Evolutionary conservation across 2,113 vertebrate genomes (phyloP).

Genomic region (Rhynchopsitta pachyrhyncha): DNA sequence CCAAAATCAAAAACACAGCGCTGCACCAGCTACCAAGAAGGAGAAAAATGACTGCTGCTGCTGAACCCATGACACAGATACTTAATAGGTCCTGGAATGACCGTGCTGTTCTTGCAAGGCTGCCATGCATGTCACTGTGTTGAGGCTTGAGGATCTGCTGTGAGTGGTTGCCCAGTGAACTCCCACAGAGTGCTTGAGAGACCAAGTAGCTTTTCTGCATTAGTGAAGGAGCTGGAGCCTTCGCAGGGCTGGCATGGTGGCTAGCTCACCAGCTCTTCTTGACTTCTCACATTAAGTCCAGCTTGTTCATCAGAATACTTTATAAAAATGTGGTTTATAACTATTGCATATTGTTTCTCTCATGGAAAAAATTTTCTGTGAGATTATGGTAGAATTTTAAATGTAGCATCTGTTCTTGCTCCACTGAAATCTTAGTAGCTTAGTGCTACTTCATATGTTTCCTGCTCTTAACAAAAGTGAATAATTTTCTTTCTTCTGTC

Average conservation of each 20-base stretch:
- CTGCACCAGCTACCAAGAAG: no score
- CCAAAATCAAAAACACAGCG: no score
- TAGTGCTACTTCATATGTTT: background rate
- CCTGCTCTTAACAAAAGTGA: background rate
- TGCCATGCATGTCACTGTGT: background rate
- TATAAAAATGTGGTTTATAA: background rate
- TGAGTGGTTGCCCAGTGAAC: background rate
- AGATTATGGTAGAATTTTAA: background rate
- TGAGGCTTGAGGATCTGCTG: background rate
- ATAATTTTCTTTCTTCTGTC: background rate
- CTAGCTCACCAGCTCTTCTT: background rate
- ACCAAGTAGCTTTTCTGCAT: background rate
- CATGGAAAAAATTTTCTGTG: background rate
- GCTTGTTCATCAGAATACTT: background rate
- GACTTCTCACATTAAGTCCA: background rate
- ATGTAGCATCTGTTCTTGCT: background rate
- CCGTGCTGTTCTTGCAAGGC: background rate
- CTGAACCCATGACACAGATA: background rate
- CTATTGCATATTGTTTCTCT: background rate
- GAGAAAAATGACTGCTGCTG: no score
- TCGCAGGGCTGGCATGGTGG: no score
- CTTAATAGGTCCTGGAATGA: background rate
- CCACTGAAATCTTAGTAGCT: background rate
- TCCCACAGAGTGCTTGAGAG: background rate
- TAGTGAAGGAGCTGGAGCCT: background rate